These are phyloP conservation scores for Panurus biarmicus DNA, from an alignment of 2,113 vertebrate genomes.

Conservation along the genomic window DNA sequence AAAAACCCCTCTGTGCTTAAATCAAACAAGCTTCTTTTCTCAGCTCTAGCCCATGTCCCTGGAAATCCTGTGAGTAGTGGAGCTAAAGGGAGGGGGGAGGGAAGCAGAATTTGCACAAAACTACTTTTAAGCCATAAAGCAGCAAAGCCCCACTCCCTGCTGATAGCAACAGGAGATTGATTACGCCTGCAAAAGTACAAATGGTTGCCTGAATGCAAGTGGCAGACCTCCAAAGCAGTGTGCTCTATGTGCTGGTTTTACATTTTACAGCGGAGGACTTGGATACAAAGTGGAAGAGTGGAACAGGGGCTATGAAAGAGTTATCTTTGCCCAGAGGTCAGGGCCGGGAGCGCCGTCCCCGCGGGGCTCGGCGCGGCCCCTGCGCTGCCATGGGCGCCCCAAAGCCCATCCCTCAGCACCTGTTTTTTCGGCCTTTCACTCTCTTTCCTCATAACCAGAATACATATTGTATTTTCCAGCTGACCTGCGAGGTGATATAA, in stretches of 20 bases:
- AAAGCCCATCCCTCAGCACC: background rate
- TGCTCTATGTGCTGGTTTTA: conserved; percentile 47
- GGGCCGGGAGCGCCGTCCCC: background rate
- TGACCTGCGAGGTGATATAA: background rate
- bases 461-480: conserved; percentile 18
- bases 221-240: conserved; percentile 68
- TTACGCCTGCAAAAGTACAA: conserved; percentile 83
- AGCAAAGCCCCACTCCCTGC: conserved; percentile 68
- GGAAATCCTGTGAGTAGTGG: conserved; percentile 61
- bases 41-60: conserved; percentile 49
- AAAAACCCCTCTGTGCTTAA: conserved; percentile 63
- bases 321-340: conserved; percentile 50
- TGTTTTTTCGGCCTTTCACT: background rate
- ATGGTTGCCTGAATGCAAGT: conserved; percentile 78
- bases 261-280: conserved; percentile 43
- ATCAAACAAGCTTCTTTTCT: conserved; percentile 73
- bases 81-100: conserved; percentile 46
- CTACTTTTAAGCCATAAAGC: conserved; percentile 66
- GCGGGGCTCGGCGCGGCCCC: background rate
- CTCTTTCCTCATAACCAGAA: background rate
- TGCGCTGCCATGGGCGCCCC: accelerated
- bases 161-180: conserved; percentile 86
- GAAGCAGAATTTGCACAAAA: conserved; percentile 69
- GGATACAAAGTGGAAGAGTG: conserved; percentile 32
- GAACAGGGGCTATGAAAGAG: conserved; percentile 28